Evolutionary conservation across 2,797 vertebrate species (phyloP).

Genomic region (Pangasius sanitwongsei): DNA sequence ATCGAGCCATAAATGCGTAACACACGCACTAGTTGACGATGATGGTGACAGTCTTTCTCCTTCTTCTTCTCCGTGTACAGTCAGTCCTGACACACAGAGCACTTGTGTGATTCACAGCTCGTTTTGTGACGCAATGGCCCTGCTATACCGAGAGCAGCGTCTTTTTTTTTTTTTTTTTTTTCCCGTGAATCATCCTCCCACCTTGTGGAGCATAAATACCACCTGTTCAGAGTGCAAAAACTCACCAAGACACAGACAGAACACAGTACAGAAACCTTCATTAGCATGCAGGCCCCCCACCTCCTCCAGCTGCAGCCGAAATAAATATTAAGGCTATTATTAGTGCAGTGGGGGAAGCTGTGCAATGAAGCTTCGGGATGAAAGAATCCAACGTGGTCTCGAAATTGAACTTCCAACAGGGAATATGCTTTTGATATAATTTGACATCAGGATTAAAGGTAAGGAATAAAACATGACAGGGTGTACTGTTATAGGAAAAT

Average conservation of each 20-base stretch:
- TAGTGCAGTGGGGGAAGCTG: constrained; percentile 1
- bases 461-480: background rate
- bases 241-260: constrained; percentile 37
- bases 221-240: constrained; percentile 55
- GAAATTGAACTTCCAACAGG: background rate
- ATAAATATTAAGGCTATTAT: constrained; percentile 44
- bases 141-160: constrained; percentile 49
- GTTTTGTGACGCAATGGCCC: constrained; percentile 51
- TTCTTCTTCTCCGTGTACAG: constrained; percentile 15
- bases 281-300: constrained; percentile 53
- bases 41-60: background rate
- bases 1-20: background rate
- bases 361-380: background rate
- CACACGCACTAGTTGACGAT: background rate
- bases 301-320: constrained; percentile 49
- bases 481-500: background rate
- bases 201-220: constrained; percentile 60
- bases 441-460: background rate
- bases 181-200: constrained; percentile 60
- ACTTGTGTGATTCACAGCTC: constrained; percentile 49
- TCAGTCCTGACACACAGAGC: constrained; percentile 43
- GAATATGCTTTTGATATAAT: constrained; percentile 20
- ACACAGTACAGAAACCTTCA: constrained; percentile 43
- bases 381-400: background rate
- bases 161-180: too few species aligned